These are phyloP conservation scores for Sciaenops ocellatus DNA, from an alignment of 2,797 vertebrate species.

Conservation along the genomic window DNA sequence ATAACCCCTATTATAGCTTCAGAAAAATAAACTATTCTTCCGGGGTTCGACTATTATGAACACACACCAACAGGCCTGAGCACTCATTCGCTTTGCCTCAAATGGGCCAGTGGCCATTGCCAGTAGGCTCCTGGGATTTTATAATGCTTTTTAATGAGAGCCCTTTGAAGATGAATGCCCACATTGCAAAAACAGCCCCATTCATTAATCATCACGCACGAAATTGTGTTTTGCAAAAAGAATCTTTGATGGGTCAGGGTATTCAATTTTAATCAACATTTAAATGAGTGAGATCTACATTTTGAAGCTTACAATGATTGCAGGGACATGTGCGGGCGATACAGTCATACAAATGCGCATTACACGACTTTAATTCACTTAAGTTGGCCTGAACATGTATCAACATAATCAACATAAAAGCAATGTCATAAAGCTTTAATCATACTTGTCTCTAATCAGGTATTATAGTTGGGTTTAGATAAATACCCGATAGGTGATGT, in stretches of 20 bases:
- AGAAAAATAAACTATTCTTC: constrained; percentile 14
- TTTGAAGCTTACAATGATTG: constrained; percentile 64
- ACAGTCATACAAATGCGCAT: constrained; percentile 58
- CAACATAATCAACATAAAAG: constrained; percentile 84
- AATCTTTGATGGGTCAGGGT: constrained; percentile 64
- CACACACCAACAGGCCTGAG: constrained; percentile 17
- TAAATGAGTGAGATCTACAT: constrained; percentile 47
- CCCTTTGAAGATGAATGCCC: constrained; percentile 74
- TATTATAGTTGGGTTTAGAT: constrained; percentile 71
- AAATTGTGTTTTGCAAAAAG: constrained; percentile 64
- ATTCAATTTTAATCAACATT: constrained; percentile 70
- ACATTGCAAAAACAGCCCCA: constrained; percentile 67
- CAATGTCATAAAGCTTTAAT: constrained; percentile 68
- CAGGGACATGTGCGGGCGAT: constrained; percentile 33
- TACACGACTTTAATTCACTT: constrained; percentile 74
- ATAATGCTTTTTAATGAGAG: constrained; percentile 72
- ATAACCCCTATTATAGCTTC: constrained; percentile 3
- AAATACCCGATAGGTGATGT: constrained; percentile 57
- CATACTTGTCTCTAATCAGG: constrained; percentile 76
- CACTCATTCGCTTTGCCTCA: constrained; percentile 36
- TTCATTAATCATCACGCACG: constrained; percentile 73
- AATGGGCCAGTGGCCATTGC: constrained; percentile 59
- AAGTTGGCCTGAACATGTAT: constrained; percentile 69
- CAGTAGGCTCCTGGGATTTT: constrained; percentile 57
- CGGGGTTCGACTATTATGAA: background rate